These are phyloP conservation scores for Cordilura impudica DNA, from an alignment of 2,888 invertebrate genomes.

Conservation along the genomic window DNA sequence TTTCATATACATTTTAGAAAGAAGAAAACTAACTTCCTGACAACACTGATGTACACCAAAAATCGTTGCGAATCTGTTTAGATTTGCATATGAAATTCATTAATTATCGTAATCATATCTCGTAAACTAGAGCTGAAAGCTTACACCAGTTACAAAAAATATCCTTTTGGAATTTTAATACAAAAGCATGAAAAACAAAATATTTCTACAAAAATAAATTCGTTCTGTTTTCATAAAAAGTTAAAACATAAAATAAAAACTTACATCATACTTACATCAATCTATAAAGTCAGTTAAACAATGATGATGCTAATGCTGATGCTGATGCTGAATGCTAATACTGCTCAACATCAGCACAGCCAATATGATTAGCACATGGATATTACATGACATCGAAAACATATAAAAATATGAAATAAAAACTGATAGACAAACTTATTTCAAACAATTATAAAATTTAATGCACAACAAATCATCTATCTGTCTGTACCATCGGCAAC, in stretches of 20 bases:
- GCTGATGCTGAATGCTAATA: slow-evolving; percentile 3
- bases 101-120: too few species aligned
- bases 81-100: too few species aligned
- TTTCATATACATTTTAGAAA: too few species aligned
- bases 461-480: slow-evolving; percentile 20
- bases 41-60: too few species aligned
- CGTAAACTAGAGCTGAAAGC: too few species aligned
- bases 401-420: not conserved
- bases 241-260: not conserved
- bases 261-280: slow-evolving; percentile 38
- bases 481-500: not conserved
- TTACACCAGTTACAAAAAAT: too few species aligned
- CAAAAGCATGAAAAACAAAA: too few species aligned
- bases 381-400: slow-evolving; percentile 27
- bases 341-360: slow-evolving; percentile 21
- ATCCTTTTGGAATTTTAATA: too few species aligned
- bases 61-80: too few species aligned
- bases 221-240: not conserved
- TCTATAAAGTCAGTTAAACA: not conserved
- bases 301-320: not conserved
- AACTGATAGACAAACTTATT: slow-evolving; percentile 6
- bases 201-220: not conserved
- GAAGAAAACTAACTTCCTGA: too few species aligned
- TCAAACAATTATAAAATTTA: not conserved
- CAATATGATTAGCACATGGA: slow-evolving; percentile 40